Evolutionary conservation across 2,113 vertebrate genomes (phyloP).

Genomic region (Alexandromys fortis): DNA sequence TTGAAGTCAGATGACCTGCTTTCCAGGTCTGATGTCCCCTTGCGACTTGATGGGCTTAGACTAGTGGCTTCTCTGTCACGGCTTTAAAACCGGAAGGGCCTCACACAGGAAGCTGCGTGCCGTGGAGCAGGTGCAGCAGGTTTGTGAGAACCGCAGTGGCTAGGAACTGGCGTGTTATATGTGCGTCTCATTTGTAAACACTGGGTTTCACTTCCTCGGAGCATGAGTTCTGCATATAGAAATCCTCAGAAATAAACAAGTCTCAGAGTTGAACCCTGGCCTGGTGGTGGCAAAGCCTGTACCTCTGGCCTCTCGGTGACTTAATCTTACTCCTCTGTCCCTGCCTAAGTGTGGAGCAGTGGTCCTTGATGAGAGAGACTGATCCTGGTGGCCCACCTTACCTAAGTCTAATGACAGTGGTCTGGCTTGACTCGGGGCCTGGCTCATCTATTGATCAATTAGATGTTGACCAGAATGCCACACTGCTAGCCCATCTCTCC

Average conservation of each 20-base stretch:
- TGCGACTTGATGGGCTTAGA: not conserved
- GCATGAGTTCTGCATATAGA: not conserved
- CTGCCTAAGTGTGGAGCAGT: not conserved
- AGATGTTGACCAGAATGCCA: not conserved
- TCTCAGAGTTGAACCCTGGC: fast-evolving
- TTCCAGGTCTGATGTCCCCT: not conserved
- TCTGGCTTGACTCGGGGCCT: not conserved
- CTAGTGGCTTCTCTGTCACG: not conserved
- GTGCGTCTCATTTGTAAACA: not conserved
- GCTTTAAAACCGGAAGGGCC: not conserved
- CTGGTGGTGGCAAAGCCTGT: not conserved
- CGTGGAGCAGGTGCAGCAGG: not conserved
- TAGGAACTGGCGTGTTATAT: fast-evolving
- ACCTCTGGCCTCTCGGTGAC: not conserved
- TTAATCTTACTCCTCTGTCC: not conserved
- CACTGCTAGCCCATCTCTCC: not conserved
- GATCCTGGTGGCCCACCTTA: not conserved
- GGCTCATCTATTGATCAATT: not conserved
- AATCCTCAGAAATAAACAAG: not conserved
- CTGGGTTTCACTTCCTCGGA: not conserved
- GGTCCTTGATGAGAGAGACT: not conserved
- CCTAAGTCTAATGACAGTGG: not conserved
- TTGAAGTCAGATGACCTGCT: not conserved
- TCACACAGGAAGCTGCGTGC: fast-evolving
- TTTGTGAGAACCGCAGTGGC: too few relatives aligned